Evolutionary conservation across 2,888 invertebrate genomes (phyloP).

Genomic region (Mythimna pallens): DNA sequence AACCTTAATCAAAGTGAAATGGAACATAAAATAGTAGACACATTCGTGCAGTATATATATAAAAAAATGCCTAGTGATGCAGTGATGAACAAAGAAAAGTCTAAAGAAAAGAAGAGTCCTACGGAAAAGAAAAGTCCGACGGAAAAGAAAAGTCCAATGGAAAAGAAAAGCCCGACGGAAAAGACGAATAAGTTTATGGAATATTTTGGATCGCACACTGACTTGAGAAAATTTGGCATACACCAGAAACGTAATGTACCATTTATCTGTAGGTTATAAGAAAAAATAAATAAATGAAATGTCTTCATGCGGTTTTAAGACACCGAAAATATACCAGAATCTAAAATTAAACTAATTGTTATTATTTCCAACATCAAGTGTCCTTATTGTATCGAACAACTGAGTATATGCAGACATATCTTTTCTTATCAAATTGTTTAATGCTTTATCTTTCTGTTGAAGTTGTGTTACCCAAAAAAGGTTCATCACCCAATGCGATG

Average conservation of each 20-base stretch:
- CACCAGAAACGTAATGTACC: constrained; percentile 70
- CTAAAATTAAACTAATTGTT: constrained; percentile 1
- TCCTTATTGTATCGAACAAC: constrained; percentile 2
- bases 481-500: constrained; percentile 10
- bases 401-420: constrained; percentile 20
- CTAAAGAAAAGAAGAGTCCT: constrained; percentile 75
- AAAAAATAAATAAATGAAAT: background rate
- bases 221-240: constrained; percentile 62
- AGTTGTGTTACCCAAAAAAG: constrained; percentile 26
- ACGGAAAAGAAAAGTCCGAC: constrained; percentile 69
- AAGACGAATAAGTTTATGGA: constrained; percentile 76
- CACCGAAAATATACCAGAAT: background rate
- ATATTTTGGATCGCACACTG: constrained; percentile 78
- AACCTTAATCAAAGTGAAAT: constrained; percentile 47
- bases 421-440: constrained; percentile 42
- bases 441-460: constrained; percentile 40
- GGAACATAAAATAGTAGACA: constrained; percentile 68
- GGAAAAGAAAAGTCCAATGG: constrained; percentile 63
- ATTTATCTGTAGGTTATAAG: background rate
- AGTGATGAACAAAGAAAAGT: constrained; percentile 70
- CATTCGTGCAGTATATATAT: constrained; percentile 48
- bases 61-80: constrained; percentile 46
- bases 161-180: constrained; percentile 77
- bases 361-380: constrained; percentile 25
- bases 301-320: background rate